Evolutionary conservation across 1,140 invertebrate genomes (phyloP).

Genomic region (Chrysomallon squamiferum): DNA sequence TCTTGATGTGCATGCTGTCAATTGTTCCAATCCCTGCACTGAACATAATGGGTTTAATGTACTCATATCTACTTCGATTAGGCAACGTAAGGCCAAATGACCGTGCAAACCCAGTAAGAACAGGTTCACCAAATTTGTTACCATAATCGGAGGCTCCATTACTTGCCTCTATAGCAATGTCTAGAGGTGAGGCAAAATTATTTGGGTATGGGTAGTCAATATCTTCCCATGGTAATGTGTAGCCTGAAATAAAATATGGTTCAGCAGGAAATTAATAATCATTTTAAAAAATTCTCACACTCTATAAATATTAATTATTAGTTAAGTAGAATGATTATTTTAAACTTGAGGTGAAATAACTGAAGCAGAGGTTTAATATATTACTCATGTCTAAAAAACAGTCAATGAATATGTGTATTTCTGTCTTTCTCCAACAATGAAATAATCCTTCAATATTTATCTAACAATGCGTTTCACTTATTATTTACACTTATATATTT

Average conservation of each 20-base stretch:
- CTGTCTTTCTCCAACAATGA: too few relatives aligned
- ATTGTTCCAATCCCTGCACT: conserved; percentile 93
- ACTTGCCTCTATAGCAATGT: conserved; percentile 86
- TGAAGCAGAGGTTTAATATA: too few relatives aligned
- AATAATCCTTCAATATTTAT: too few relatives aligned
- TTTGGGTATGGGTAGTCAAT: conserved; percentile 75
- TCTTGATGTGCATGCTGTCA: conserved; percentile 79
- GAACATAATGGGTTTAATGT: conserved; percentile 99
- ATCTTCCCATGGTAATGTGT: conserved; percentile 89
- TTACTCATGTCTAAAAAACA: too few relatives aligned
- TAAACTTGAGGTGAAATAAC: too few relatives aligned
- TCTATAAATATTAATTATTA: not conserved
- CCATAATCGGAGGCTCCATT: conserved; percentile 99
- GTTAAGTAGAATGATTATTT: too few relatives aligned
- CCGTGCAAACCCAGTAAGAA: conserved; percentile 88
- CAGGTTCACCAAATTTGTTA: conserved; percentile 98
- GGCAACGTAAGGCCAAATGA: conserved; percentile 83
- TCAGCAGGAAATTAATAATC: not conserved
- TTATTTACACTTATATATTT: too few relatives aligned
- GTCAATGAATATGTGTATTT: too few relatives aligned
- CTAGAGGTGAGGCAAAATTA: conserved; percentile 88
- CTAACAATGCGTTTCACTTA: too few relatives aligned
- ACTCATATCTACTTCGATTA: conserved; percentile 80
- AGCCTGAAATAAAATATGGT: conserved; percentile 69
- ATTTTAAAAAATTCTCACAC: not conserved